phyloP scores from a whole-genome alignment of 2,113 vertebrate species.

The Puma concolor region DNA sequence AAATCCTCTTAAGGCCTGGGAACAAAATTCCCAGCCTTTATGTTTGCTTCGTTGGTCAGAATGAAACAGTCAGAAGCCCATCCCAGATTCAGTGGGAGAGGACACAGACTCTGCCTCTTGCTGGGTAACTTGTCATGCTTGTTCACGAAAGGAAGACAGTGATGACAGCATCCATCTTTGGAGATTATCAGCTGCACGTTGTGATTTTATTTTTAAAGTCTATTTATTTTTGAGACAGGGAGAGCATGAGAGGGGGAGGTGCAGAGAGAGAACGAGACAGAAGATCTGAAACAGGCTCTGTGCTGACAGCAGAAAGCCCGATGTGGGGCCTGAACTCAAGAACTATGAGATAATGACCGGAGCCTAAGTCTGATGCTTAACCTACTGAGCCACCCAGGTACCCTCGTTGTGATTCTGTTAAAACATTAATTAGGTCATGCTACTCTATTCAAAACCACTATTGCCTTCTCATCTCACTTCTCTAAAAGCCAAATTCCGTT shows the following conservation, averaged over 20 bases:
- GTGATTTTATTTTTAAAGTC: too few species aligned
- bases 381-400: too few species aligned
- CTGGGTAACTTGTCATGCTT: background rate
- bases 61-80: background rate
- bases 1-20: background rate
- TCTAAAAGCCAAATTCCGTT: background rate
- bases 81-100: background rate
- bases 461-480: background rate
- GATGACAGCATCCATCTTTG: background rate
- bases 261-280: too few species aligned
- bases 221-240: too few species aligned
- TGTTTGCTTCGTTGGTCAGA: background rate
- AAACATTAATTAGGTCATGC: background rate
- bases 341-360: too few species aligned
- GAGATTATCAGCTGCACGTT: background rate
- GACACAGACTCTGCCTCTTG: background rate
- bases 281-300: too few species aligned
- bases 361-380: too few species aligned
- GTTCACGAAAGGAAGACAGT: background rate
- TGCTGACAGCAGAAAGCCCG: too few species aligned
- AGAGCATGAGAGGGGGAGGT: too few species aligned
- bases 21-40: background rate
- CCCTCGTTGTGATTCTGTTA: background rate
- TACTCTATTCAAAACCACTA: background rate
- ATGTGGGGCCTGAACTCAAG: too few species aligned